These are phyloP conservation scores for Pungitius pungitius DNA, from an alignment of 2,113 vertebrate species.

Conservation along the genomic window DNA sequence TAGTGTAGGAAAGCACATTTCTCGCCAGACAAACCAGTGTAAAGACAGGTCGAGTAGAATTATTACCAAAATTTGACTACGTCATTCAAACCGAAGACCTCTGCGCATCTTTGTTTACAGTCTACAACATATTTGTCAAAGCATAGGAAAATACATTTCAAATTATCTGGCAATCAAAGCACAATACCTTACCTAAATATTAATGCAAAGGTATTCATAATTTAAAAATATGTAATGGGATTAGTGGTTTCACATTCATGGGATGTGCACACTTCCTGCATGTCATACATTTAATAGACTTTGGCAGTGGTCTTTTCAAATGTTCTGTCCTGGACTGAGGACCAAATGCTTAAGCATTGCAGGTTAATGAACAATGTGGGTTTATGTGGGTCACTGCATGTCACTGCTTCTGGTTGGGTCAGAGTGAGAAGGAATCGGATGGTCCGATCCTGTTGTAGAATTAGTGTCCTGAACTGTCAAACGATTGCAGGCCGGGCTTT, in stretches of 20 bases:
- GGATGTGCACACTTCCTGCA: constrained; percentile 1
- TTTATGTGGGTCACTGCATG: constrained; percentile 54
- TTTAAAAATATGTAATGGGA: not conserved
- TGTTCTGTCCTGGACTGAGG: constrained; percentile 32
- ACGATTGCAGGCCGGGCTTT: constrained; percentile 9
- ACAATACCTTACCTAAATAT: not conserved
- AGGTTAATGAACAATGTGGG: constrained; percentile 42
- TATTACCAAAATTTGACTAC: no score
- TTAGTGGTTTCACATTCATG: not conserved
- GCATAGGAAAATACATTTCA: not conserved
- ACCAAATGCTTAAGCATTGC: constrained; percentile 18
- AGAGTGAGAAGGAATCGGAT: constrained; percentile 39
- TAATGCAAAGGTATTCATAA: not conserved
- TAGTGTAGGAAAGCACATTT: not conserved
- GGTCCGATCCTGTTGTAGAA: constrained; percentile 34
- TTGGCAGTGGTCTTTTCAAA: constrained; percentile 29
- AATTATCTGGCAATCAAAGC: not conserved
- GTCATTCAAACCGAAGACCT: no score
- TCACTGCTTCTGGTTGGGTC: constrained; percentile 49
- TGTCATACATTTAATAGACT: constrained; percentile 9
- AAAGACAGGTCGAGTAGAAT: no score
- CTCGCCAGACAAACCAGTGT: no score
- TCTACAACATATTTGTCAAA: no score
- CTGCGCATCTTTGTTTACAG: no score
- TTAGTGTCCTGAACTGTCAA: constrained; percentile 7